Evolutionary conservation across 2,797 vertebrate species (phyloP).

Genomic region (Cercopithecus neglectus): DNA sequence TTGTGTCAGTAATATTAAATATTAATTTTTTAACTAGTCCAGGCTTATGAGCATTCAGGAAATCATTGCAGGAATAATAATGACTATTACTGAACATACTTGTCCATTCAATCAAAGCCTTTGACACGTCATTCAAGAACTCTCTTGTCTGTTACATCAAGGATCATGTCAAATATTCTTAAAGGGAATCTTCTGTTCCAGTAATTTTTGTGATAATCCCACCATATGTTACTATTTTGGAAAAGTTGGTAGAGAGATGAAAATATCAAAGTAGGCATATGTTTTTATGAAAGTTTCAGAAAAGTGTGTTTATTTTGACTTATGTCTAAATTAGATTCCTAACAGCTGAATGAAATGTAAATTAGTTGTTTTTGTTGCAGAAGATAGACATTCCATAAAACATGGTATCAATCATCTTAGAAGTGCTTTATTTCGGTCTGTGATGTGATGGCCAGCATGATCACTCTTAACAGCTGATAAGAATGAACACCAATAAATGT

Average conservation of each 20-base stretch:
- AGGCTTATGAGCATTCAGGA: neutral
- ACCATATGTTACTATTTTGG: constrained; percentile 73
- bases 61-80: neutral
- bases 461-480: neutral
- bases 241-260: constrained; percentile 62
- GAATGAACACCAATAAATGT: neutral
- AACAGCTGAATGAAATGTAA: constrained; percentile 74
- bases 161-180: constrained; percentile 16
- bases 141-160: constrained; percentile 35
- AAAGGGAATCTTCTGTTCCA: constrained; percentile 51
- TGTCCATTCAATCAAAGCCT: neutral
- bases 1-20: neutral
- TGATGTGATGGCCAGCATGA: neutral
- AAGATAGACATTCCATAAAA: constrained; percentile 67
- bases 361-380: constrained; percentile 68
- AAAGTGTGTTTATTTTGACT: constrained; percentile 77
- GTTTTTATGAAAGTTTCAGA: constrained; percentile 73
- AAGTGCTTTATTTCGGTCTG: neutral
- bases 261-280: constrained; percentile 76
- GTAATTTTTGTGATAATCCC: constrained; percentile 65
- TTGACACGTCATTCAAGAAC: neutral
- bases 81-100: neutral
- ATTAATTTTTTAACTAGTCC: neutral
- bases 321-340: constrained; percentile 71
- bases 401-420: constrained; percentile 56